Base-by-base conservation (phyloP, 2,113 vertebrate genomes). In the Laterallus jamaicensis region DNA sequence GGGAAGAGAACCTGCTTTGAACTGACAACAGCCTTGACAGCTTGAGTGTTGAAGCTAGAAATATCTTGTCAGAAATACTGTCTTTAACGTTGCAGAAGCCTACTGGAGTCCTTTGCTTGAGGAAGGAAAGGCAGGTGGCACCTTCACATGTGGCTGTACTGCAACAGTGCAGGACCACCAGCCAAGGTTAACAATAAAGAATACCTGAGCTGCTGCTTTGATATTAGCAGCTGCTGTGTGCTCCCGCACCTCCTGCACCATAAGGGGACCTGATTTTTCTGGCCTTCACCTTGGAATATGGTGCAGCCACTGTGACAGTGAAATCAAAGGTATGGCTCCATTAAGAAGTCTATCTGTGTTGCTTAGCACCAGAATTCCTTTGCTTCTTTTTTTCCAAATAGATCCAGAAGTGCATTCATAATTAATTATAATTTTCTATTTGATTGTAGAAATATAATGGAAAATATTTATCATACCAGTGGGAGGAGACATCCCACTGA, bases 11-110 rank as follows among this genome's bases (percentile, higher is more conserved):
- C 59, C 64, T 95, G 40, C 88, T 94, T 96, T 88, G 78, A 96
- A 95, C 85, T 93, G 95, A 96, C 94, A 97, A 87, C 84, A 97
- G 75, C 25, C 40, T 91, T 93, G 88, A 81, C 94, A 97, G 94
- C 81, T 63, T 94, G 81, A 96, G 95, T 15, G 75, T n/a, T 95
- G 73, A 88, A 90, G 80, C 66, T 96, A 90, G 94, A 98, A 97
- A 96, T 94, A 92, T 82, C 71, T 92, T 90, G 82, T 79, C 73
- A 86, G 70, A 88, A 89, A 87, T 79, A 87, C 24, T 5, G 22
- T 54, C 69, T 92, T 86, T 70, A 85, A 49, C 92, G 44, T 17
- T 94, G 86, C 75, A 92, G 69, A 95, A 60, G 84, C 44, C 50
- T 67, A 75, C 84, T 74, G 87, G 82, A 93, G 37, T 55, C 56